A percentile compares a stretch with the other conserved stretches of the same genome.
Evolutionary conservation across 2,888 invertebrate genomes (phyloP).

Genomic region (Norana najaformis): DNA sequence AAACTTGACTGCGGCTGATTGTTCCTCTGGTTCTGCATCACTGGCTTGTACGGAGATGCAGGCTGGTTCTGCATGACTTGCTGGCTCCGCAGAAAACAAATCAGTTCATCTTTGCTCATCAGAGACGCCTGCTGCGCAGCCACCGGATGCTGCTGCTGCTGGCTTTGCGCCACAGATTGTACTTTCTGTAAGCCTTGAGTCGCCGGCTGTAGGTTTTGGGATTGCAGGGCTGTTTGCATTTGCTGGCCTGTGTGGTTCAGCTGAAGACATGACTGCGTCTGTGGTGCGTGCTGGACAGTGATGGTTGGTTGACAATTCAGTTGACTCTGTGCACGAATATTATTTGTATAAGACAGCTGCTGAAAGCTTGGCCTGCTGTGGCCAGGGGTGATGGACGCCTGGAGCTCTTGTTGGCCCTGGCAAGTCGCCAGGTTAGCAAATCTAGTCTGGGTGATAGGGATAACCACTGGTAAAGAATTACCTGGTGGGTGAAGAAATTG

Average conservation of each 20-base stretch:
- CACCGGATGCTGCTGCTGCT: neutral
- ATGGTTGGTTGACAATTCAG: neutral
- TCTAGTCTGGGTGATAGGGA: neutral
- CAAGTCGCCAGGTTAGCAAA: neutral
- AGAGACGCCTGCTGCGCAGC: neutral
- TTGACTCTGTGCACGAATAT: neutral
- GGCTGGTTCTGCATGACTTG: neutral
- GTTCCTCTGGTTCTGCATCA: neutral
- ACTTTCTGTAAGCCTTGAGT: neutral
- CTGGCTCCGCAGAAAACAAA: neutral
- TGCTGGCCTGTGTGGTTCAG: neutral
- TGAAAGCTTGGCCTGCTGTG: neutral
- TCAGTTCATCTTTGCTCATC: neutral
- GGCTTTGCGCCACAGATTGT: neutral
- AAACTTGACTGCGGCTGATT: neutral
- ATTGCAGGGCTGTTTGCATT: neutral
- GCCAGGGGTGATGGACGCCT: neutral
- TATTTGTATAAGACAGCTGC: neutral
- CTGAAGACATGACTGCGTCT: neutral
- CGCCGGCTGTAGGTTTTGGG: neutral
- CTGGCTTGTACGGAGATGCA: neutral
- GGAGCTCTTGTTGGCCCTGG: neutral
- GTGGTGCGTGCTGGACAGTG: neutral
- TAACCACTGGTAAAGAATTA: neutral
- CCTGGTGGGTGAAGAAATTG: neutral